Evolutionary conservation across 2,888 invertebrate genomes (phyloP), one percentile per base, ranked within the genome.

Genomic region (Melinopterus prodromus): DNA sequence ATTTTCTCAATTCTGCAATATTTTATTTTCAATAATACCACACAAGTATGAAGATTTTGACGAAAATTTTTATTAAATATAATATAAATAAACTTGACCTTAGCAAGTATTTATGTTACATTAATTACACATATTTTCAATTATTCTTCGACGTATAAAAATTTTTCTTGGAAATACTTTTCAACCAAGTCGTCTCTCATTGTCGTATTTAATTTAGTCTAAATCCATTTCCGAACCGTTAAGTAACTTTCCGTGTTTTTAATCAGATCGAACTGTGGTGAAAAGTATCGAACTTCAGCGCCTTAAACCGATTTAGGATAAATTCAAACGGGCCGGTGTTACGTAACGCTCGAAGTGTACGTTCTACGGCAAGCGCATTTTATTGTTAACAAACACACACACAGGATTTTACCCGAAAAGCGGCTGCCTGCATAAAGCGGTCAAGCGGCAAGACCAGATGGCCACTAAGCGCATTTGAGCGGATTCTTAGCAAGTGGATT

Each of bases 401-500:
- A 53, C 53, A 12, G 53, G 53, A 53, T 53, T 53, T 53, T 53
- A 53, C 53, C 5, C 53, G 2, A 12, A 53, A 53, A 53, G 53
- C 53, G 53, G 12, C 53, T 12, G 53, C 9, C 9, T 12, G 7
- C 53, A 53, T 53, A 53, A 12, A 53, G 53, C 53, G 53, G 53
- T 12, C 53, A 53, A 53, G 74, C 35, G 74, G 74, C 37, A 74
- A 74, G n/a, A 74, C 36, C 74, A 74, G 74, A 74, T 74, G 74
- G 74, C 74, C 35, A 74, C 36, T 74, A 37, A n/a, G 37, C 36
- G 74, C 36, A 74, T 35, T 74, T 74, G 74, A 74, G n/a, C 74
- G 36, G 74, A 74, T 74, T 37, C 74, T 74, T 74, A 74, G 26
- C 74, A 35, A 37, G 74, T 74, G 15, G 74, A 74, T 74, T 74